Evolutionary conservation across 2,888 invertebrate species (phyloP).

Genomic region (Neoaliturus tenellus): DNA sequence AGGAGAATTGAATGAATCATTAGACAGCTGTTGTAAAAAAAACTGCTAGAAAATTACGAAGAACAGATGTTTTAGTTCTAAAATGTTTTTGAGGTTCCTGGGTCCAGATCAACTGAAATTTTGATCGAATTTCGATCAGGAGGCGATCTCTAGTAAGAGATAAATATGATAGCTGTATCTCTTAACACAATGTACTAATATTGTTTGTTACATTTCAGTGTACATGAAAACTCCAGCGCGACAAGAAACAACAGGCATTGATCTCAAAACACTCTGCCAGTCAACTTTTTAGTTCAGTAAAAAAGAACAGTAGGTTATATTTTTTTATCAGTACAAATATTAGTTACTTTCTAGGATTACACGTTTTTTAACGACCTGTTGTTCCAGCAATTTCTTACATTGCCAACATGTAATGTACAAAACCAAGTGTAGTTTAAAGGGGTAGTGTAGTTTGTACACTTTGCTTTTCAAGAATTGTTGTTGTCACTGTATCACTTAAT

Average conservation of each 20-base stretch:
- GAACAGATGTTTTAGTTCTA: no score
- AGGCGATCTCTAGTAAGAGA: no score
- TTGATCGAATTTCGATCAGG: no score
- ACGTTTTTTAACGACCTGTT: not conserved
- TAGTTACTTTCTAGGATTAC: not conserved
- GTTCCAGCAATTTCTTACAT: not conserved
- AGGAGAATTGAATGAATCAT: no score
- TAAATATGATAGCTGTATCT: no score
- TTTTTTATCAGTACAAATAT: constrained; percentile 33
- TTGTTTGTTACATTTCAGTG: constrained; percentile 2
- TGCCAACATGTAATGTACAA: not conserved
- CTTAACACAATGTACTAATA: no score
- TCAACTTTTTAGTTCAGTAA: not conserved
- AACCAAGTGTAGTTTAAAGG: not conserved
- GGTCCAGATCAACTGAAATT: no score
- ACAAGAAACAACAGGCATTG: not conserved
- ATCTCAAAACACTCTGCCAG: not conserved
- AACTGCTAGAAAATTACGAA: no score
- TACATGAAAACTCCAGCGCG: constrained; percentile 11
- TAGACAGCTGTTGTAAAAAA: no score
- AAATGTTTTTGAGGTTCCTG: no score
- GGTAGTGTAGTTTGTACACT: constrained; percentile 29
- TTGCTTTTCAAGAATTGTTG: constrained; percentile 13
- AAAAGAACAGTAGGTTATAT: constrained; percentile 10
- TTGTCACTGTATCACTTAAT: not conserved